Evolutionary conservation across 2,888 invertebrate species (phyloP).

Genomic region (Copidosoma aretas): DNA sequence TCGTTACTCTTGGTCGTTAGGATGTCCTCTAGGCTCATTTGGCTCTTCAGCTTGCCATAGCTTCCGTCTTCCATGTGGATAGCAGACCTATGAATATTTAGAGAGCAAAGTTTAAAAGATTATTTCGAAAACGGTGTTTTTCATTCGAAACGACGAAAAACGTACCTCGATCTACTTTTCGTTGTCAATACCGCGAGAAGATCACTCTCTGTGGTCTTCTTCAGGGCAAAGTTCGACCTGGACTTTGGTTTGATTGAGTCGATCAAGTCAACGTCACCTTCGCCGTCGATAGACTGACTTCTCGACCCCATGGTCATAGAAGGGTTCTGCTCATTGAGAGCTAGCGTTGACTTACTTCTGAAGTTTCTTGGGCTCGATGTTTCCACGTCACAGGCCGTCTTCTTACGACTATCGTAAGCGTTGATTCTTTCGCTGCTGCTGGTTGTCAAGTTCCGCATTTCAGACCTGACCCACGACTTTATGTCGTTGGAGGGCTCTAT

Average conservation of each 20-base stretch:
- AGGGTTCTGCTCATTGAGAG: constrained; percentile 34
- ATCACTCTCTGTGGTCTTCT: constrained; percentile 47
- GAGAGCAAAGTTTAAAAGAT: not conserved
- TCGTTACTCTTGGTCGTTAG: constrained; percentile 45
- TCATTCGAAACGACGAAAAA: not conserved
- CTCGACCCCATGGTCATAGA: constrained; percentile 20
- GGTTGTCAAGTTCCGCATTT: constrained; percentile 48
- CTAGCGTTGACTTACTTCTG: constrained; percentile 37
- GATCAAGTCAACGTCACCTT: constrained; percentile 12
- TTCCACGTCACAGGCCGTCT: not conserved
- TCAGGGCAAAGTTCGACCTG: constrained; percentile 30
- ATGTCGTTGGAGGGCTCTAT: constrained; percentile 54
- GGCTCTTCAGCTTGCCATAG: constrained; percentile 51
- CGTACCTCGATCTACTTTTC: constrained; percentile 50
- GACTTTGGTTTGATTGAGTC: constrained; percentile 13
- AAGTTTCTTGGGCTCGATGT: constrained; percentile 8
- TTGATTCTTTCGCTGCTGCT: constrained; percentile 5
- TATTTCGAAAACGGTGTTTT: too few relatives aligned
- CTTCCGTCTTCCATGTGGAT: constrained; percentile 54
- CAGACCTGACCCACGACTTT: constrained; percentile 55
- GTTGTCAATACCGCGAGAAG: constrained; percentile 56
- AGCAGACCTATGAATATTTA: constrained; percentile 46
- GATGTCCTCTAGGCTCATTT: constrained; percentile 58
- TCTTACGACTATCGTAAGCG: too few relatives aligned
- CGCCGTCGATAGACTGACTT: constrained; percentile 17